Base-by-base conservation (phyloP, 2,888 invertebrate genomes). In the Ametastegia equiseti region DNA sequence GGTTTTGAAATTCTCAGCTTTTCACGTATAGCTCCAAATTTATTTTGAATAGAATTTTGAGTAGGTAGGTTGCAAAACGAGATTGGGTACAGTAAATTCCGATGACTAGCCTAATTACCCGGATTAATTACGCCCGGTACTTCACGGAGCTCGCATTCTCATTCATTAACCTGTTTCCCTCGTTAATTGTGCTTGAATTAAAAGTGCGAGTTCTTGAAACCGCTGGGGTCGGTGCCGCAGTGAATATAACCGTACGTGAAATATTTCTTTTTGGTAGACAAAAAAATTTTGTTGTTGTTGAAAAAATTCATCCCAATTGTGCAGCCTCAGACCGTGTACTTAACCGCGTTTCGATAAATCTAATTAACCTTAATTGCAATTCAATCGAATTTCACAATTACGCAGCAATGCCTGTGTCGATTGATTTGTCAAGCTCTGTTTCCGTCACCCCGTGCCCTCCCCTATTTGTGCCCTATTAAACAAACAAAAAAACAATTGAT, bases 161-260 rank as follows among this genome's bases (percentile, higher is more conserved):
- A 71, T 71, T 71, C 27, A 71, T 71, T 71, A 71, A 47, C 27
- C 5, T 71, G 71, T 71, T 71, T 71, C n/a, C 23, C 27, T 47
- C 45, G 71, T 71, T 42, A 45, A 71, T 15, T 42, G 30, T 42
- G 27, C 71, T 47, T 7, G 71, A 71, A 47, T 47, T 9, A 67
- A 67, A 67, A 71, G 47, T 30, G 27, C 45, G 71, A 42, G 71
- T 30, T 15, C n/a, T 47, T 47, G 1, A n/a, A 47, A 71, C 6
- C 45, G 36, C 36, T 19, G 23, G 2, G 36, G 23, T 71, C 23
- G 42, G 42, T 69, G 45, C n/a, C 42, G 42, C 23, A 11, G n/a
- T n/a, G 23, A 42, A 69, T 69, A 45, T 65, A n/a, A 30, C n/a
- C 33, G 33, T 5, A 9, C 23, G n/a, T 63, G 7, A n/a, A n/a